A percentile compares a stretch with the other conserved stretches of the same genome.
phyloP scores from a whole-genome alignment of 2,888 invertebrate genomes.

The Acholoe squamosa region DNA sequence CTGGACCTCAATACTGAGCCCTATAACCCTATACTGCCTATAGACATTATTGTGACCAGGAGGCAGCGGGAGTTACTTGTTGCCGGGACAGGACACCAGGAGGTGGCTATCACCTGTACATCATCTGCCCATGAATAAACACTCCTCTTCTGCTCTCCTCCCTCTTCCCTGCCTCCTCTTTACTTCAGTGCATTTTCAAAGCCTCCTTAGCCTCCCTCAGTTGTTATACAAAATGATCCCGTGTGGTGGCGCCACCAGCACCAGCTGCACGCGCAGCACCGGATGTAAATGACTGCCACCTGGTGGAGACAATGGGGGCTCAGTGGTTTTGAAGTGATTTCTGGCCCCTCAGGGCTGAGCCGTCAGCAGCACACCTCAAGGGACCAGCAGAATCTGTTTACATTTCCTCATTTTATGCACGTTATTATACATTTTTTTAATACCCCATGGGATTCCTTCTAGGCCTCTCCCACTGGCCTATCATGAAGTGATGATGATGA shows the following conservation, averaged over 20 bases:
- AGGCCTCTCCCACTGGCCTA: no score
- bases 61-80: neutral
- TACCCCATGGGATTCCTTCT: neutral
- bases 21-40: neutral
- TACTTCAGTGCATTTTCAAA: slow-evolving; percentile 2
- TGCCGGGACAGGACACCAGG: neutral
- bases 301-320: neutral
- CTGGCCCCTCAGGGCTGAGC: neutral
- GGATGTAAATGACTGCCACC: slow-evolving; percentile 27
- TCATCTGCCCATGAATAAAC: neutral
- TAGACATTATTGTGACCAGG: neutral
- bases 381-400: neutral
- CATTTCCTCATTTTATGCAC: neutral
- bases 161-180: neutral
- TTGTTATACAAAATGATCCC: slow-evolving; percentile 24
- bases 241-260: neutral
- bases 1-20: no score
- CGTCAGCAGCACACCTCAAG: neutral
- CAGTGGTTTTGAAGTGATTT: slow-evolving; percentile 17
- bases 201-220: neutral
- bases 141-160: no score
- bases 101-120: neutral
- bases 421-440: neutral
- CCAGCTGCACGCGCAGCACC: slow-evolving; percentile 13
- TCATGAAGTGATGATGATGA: neutral